phyloP scores from a whole-genome alignment of 1,140 invertebrate species.

The Vanessa tameamea region DNA sequence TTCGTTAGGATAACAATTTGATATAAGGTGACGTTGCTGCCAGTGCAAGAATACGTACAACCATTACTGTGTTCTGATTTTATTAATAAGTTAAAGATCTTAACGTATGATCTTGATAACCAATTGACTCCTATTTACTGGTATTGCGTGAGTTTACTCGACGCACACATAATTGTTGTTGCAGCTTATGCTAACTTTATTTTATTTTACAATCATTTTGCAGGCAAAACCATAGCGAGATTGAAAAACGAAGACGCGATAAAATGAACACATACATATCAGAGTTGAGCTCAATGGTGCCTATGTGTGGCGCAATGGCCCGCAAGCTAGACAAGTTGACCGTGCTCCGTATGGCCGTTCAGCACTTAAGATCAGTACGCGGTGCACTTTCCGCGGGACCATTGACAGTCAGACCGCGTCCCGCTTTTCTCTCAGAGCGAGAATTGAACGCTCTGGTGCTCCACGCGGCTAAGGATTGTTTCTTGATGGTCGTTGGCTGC shows the following conservation, averaged over 20 bases:
- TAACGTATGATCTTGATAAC: no score
- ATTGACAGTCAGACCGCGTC: slow-evolving; percentile 82
- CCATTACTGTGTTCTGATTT: no score
- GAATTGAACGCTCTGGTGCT: slow-evolving; percentile 91
- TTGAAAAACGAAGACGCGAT: slow-evolving; percentile 95
- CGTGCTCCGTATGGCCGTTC: slow-evolving; percentile 95
- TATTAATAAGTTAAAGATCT: no score
- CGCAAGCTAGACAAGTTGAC: slow-evolving; percentile 96
- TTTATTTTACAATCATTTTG: not conserved
- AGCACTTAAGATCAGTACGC: slow-evolving; percentile 86
- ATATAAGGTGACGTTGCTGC: no score
- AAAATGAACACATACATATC: slow-evolving; percentile 98
- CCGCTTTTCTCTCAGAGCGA: slow-evolving; percentile 93
- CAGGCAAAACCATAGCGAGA: slow-evolving; percentile 97
- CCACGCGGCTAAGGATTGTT: slow-evolving; percentile 93
- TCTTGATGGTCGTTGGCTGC: slow-evolving; percentile 96
- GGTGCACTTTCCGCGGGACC: slow-evolving; percentile 62
- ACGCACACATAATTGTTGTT: no score
- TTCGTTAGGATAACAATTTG: no score
- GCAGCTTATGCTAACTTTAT: no score
- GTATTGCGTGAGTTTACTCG: no score
- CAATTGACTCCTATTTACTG: no score
- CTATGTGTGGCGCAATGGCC: slow-evolving; percentile 96
- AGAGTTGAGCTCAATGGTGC: slow-evolving; percentile 94
- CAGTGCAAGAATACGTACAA: no score